These are phyloP conservation scores for Pachypeltis micranthus DNA, from an alignment of 1,140 invertebrate species.

Conservation along the genomic window DNA sequence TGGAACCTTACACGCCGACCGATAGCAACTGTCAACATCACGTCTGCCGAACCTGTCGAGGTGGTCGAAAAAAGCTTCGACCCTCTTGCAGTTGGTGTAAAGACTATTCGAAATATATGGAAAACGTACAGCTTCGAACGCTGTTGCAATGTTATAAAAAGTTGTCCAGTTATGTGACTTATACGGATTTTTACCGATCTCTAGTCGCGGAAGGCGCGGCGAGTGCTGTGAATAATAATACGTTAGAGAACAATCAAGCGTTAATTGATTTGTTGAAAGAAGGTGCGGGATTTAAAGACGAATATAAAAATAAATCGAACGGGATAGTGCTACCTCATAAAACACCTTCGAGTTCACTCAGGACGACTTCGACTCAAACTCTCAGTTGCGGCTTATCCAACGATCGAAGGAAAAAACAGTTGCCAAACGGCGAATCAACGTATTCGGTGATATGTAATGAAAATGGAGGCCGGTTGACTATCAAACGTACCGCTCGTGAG, in stretches of 20 bases:
- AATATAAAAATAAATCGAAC: constrained; percentile 58
- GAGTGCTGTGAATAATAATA: constrained; percentile 35
- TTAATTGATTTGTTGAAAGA: constrained; percentile 58
- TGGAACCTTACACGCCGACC: constrained; percentile 67
- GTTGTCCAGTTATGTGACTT: constrained; percentile 65
- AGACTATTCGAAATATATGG: constrained; percentile 66
- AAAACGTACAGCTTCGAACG: constrained; percentile 69
- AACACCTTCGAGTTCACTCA: constrained; percentile 2
- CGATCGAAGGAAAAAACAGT: constrained; percentile 29
- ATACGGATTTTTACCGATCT: constrained; percentile 52
- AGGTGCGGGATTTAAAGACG: constrained; percentile 62
- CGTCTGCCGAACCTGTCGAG: constrained; percentile 68
- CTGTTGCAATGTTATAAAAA: constrained; percentile 79
- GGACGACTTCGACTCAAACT: constrained; percentile 17
- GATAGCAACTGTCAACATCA: constrained; percentile 77
- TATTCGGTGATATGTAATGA: constrained; percentile 69
- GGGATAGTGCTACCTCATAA: constrained; percentile 59
- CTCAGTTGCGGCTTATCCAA: neutral
- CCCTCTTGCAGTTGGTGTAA: constrained; percentile 75
- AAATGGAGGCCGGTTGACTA: constrained; percentile 66
- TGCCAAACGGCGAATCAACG: constrained; percentile 54
- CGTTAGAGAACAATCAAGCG: constrained; percentile 32
- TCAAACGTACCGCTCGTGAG: constrained; percentile 60
- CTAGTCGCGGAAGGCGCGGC: constrained; percentile 41
- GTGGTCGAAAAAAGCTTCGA: constrained; percentile 70